A percentile compares a stretch with the other conserved stretches of the same genome.
phyloP scores from a whole-genome alignment of 2,797 vertebrate genomes.

The Acanthurus lineatus region DNA sequence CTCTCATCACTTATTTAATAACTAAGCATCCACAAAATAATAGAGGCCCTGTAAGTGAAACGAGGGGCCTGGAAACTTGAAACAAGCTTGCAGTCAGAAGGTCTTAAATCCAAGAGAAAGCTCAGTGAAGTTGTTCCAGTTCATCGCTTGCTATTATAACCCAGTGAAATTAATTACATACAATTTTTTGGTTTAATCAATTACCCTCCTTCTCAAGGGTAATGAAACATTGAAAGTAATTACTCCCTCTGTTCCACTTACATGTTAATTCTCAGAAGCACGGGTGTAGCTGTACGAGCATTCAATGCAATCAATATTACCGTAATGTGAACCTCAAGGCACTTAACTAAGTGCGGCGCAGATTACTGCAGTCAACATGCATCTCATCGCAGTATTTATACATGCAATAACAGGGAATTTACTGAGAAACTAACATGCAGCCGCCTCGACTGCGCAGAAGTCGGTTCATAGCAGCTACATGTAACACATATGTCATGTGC shows the following conservation, averaged over 20 bases:
- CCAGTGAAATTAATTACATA: slow-evolving; percentile 66
- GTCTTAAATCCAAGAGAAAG: slow-evolving; percentile 17
- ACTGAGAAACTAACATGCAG: neutral
- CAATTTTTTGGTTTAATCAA: slow-evolving; percentile 62
- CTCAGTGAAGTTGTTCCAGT: slow-evolving; percentile 24
- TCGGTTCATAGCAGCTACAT: neutral
- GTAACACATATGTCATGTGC: neutral
- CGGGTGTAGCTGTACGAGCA: neutral
- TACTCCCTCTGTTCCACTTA: slow-evolving; percentile 49
- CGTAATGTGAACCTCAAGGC: slow-evolving; percentile 45
- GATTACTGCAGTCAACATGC: slow-evolving; percentile 18
- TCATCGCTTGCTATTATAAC: slow-evolving; percentile 44
- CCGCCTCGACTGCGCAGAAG: neutral
- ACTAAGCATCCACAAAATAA: slow-evolving; percentile 17
- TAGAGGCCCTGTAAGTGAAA: neutral
- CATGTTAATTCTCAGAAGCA: slow-evolving; percentile 39
- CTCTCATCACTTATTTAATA: slow-evolving; percentile 20
- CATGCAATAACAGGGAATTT: slow-evolving; percentile 7
- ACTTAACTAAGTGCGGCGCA: slow-evolving; percentile 34
- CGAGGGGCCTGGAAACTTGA: neutral
- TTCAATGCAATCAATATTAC: slow-evolving; percentile 53
- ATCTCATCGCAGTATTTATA: slow-evolving; percentile 19
- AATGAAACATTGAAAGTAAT: slow-evolving; percentile 71
- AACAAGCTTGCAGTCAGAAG: slow-evolving; percentile 6
- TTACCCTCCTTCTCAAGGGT: slow-evolving; percentile 56